phyloP scores from a whole-genome alignment of 1,140 invertebrate genomes.

The Drosophila kanapiae region DNA sequence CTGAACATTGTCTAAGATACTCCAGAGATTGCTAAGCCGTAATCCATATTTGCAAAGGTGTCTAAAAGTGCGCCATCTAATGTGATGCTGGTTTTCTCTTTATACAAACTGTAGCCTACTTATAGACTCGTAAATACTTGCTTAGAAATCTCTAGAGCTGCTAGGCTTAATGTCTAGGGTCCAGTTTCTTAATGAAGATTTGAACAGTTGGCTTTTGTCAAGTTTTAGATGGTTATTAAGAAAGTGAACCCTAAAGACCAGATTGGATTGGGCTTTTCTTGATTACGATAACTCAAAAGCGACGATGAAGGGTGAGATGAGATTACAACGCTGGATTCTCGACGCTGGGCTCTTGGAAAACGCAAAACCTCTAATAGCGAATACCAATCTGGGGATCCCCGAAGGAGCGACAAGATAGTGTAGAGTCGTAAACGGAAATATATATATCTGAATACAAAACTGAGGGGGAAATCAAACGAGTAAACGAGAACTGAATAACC shows the following conservation, averaged over 20 bases:
- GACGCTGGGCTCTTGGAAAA: constrained; percentile 69
- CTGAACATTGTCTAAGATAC: neutral
- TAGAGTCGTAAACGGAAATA: constrained; percentile 35
- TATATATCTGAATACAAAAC: constrained; percentile 26
- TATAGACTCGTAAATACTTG: neutral
- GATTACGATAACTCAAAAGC: constrained; percentile 14
- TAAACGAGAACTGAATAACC: constrained; percentile 34
- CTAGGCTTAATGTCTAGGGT: neutral
- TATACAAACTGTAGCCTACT: neutral
- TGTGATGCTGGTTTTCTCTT: neutral
- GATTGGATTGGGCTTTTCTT: neutral
- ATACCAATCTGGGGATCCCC: constrained; percentile 6
- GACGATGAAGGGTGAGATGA: constrained; percentile 33
- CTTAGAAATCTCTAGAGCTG: neutral
- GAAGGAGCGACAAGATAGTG: constrained; percentile 38
- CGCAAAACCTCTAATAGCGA: constrained; percentile 24
- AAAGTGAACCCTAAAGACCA: neutral
- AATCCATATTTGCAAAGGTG: neutral
- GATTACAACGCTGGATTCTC: constrained; percentile 46
- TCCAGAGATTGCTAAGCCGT: neutral
- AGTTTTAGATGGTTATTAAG: neutral
- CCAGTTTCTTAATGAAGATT: neutral
- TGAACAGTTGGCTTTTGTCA: neutral
- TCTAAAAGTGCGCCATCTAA: neutral
- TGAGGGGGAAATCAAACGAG: constrained; percentile 28